Conservation (phyloP, 1,140 invertebrate species). For the Argopecten irradians region DNA sequence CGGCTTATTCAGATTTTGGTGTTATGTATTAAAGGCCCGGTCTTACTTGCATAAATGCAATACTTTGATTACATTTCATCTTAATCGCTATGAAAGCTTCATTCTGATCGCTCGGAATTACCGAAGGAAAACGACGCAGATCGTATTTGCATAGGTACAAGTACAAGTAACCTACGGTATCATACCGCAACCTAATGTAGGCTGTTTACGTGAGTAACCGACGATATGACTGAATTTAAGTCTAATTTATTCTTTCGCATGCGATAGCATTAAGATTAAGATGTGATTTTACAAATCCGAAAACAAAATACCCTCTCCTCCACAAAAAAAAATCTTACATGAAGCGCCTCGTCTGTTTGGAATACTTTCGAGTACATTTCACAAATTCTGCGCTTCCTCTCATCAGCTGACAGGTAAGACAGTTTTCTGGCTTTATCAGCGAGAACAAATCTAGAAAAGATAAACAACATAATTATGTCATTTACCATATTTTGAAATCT, state of each 20-base stretch:
- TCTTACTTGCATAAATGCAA: too few relatives aligned
- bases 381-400: slow-evolving; percentile 52
- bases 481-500: background rate
- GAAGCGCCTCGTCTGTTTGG: slow-evolving; percentile 52
- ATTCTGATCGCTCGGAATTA: too few relatives aligned
- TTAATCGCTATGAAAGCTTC: too few relatives aligned
- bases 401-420: slow-evolving; percentile 48
- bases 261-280: too few relatives aligned
- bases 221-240: background rate
- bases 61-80: too few relatives aligned
- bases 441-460: slow-evolving; percentile 64
- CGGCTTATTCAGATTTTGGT: too few relatives aligned
- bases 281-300: background rate
- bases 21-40: too few relatives aligned
- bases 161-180: background rate
- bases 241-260: too few relatives aligned
- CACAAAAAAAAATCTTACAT: slow-evolving; percentile 45
- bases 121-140: too few relatives aligned
- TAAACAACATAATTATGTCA: background rate
- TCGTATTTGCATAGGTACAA: background rate
- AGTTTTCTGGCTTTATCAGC: slow-evolving; percentile 58
- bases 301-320: background rate
- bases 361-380: slow-evolving; percentile 62
- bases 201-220: background rate
- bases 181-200: background rate